Percentiles rank a stretch among this genome's conserved stretches.
Evolutionary conservation across 37 sponge, comb jelly and placozoan genomes (phyloP).

Genomic region (Crambe crambe): DNA sequence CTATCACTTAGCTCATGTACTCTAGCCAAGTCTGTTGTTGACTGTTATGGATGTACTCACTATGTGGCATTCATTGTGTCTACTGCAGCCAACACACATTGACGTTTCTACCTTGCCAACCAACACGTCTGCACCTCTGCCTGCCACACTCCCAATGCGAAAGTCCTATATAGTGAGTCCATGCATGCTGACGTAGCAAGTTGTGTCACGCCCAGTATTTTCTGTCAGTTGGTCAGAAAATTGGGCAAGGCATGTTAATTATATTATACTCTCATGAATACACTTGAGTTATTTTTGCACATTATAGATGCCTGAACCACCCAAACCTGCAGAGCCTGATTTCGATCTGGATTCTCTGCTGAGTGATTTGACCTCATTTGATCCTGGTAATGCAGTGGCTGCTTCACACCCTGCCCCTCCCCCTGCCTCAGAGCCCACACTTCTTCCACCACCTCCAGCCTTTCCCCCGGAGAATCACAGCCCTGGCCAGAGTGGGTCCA

Average conservation of each 20-base stretch:
- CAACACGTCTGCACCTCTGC: background rate
- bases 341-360: slow-evolving; percentile 80
- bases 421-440: background rate
- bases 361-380: slow-evolving; percentile 65
- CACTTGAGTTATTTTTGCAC: background rate
- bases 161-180: background rate
- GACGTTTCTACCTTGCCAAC: slow-evolving; percentile 3
- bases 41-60: too few species aligned
- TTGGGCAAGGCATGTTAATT: too few species aligned
- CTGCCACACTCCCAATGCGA: too few species aligned
- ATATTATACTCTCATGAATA: background rate
- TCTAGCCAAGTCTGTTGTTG: too few species aligned
- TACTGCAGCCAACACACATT: slow-evolving; percentile 32
- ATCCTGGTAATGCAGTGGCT: slow-evolving; percentile 60
- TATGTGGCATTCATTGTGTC: too few species aligned
- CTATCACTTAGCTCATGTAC: too few species aligned
- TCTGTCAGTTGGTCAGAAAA: too few species aligned
- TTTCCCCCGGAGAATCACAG: background rate
- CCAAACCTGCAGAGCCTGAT: slow-evolving; percentile 21
- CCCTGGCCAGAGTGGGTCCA: background rate
- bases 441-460: background rate
- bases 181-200: too few species aligned
- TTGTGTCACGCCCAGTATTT: too few species aligned
- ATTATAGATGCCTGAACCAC: background rate
- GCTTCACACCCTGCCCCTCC: slow-evolving; percentile 8